These are phyloP conservation scores for Psettodes erumei DNA, from an alignment of 2,113 vertebrate species.

Conservation along the genomic window DNA sequence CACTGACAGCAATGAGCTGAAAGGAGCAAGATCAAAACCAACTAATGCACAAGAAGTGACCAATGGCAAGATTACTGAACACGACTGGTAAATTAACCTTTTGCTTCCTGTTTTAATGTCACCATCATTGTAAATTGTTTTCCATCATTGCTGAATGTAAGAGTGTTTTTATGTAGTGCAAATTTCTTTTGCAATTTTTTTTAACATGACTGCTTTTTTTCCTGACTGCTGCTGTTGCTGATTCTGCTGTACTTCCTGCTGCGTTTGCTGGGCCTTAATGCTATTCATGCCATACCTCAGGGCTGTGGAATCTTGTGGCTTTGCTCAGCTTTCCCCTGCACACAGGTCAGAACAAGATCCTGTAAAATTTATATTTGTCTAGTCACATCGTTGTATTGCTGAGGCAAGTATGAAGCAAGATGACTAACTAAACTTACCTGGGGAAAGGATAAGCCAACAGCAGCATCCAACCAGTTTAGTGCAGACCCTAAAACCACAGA, in stretches of 20 bases:
- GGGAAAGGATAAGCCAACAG: neutral
- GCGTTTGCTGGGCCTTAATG: conserved; percentile 34
- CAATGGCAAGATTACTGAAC: conserved; percentile 34
- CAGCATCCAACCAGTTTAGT: neutral
- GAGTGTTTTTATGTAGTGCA: neutral
- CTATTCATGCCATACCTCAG: conserved; percentile 68
- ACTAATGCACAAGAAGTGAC: conserved; percentile 27
- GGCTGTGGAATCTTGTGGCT: conserved; percentile 70
- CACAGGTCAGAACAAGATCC: conserved; percentile 80
- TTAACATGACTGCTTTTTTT: neutral
- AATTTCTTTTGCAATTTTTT: neutral
- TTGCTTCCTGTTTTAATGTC: neutral
- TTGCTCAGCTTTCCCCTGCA: conserved; percentile 74
- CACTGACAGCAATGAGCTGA: conserved; percentile 24
- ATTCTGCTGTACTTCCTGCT: conserved; percentile 36
- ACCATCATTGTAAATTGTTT: neutral
- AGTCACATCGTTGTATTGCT: too few relatives aligned
- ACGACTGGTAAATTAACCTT: conserved; percentile 73
- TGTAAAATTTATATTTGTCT: too few relatives aligned
- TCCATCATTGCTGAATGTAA: neutral
- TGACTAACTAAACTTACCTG: neutral
- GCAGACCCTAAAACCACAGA: neutral
- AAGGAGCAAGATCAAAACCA: neutral
- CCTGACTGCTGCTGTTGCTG: conserved; percentile 27
- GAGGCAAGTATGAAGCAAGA: too few relatives aligned